These are phyloP conservation scores for Eretmocerus hayati DNA, from an alignment of 2,888 invertebrate genomes.

Conservation along the genomic window DNA sequence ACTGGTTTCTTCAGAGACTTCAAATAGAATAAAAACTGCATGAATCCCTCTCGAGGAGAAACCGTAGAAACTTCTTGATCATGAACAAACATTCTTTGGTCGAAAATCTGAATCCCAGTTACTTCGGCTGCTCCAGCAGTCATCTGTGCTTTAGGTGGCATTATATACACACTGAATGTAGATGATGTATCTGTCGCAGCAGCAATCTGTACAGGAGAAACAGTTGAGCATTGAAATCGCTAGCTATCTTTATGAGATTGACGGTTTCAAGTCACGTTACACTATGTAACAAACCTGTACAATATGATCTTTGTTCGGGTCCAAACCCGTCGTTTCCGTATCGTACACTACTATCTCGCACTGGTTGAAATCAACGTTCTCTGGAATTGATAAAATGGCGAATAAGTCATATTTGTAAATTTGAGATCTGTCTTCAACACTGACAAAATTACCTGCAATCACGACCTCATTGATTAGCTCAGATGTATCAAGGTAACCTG, in stretches of 20 bases:
- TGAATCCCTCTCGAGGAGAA: neutral
- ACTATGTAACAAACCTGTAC: constrained; percentile 12
- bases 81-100: neutral
- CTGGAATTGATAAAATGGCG: no score
- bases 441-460: neutral
- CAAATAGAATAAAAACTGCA: neutral
- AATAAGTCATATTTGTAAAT: no score
- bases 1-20: neutral
- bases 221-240: neutral
- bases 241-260: neutral
- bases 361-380: no score
- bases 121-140: neutral
- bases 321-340: constrained; percentile 18
- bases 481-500: constrained; percentile 2
- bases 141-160: constrained; percentile 5
- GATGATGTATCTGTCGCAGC: neutral
- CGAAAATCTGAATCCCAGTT: neutral
- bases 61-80: neutral
- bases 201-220: constrained; percentile 12
- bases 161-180: constrained; percentile 16
- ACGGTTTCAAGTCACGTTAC: neutral
- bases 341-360: constrained; percentile 15
- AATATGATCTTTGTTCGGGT: constrained; percentile 8
- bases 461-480: constrained; percentile 5
- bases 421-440: neutral